A percentile compares a stretch with the other conserved stretches of the same genome.
These are phyloP conservation scores for Vipera ursinii DNA, from an alignment of 2,797 vertebrate species.

Conservation along the genomic window DNA sequence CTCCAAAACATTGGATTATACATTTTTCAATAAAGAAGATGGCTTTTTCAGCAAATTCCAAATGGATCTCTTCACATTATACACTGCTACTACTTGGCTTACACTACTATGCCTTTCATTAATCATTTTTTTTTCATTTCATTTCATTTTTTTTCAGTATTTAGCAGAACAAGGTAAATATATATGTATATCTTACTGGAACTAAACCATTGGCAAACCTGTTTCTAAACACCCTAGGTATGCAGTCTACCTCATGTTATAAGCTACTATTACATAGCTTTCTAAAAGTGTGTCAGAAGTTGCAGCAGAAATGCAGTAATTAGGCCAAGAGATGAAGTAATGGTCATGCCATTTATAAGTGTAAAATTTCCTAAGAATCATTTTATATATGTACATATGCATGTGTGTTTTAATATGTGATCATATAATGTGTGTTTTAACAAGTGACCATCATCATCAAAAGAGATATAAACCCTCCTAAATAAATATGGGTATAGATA, in stretches of 20 bases:
- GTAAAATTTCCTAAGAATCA: background rate
- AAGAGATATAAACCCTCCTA: background rate
- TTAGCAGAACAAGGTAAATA: background rate
- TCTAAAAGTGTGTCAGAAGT: background rate
- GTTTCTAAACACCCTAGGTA: background rate
- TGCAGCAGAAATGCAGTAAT: background rate
- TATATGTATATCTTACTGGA: background rate
- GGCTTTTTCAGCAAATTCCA: background rate
- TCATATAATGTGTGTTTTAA: background rate
- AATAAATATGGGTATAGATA: background rate
- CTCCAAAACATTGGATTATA: background rate
- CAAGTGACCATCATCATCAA: background rate
- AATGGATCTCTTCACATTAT: background rate
- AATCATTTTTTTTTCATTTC: background rate
- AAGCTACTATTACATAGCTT: background rate
- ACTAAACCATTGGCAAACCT: background rate
- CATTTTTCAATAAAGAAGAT: background rate
- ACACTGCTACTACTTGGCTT: background rate
- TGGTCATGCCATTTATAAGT: background rate
- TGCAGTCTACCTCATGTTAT: background rate
- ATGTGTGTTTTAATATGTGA: background rate
- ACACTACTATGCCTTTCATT: background rate
- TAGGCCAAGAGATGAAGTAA: background rate
- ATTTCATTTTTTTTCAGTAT: too few relatives aligned
- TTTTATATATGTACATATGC: background rate